Evolutionary conservation across 2,888 invertebrate species (phyloP).

Genomic region (Schrankia costaestrigalis): DNA sequence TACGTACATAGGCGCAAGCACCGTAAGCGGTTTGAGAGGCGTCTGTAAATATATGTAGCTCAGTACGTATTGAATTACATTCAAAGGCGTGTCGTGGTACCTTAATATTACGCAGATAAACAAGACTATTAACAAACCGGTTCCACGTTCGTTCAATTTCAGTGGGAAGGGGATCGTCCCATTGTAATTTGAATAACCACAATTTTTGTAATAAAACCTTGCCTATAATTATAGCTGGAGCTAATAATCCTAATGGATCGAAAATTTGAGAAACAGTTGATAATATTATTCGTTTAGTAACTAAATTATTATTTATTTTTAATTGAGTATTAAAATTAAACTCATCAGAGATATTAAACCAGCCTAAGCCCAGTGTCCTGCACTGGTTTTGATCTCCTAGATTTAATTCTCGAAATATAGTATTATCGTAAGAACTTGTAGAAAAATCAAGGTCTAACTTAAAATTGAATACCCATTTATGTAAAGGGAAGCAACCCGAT

Average conservation of each 20-base stretch:
- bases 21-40: conserved; percentile 4
- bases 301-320: background rate
- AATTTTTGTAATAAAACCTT: conserved; percentile 3
- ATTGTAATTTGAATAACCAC: conserved; percentile 1
- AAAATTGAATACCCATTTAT: background rate
- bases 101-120: background rate
- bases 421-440: background rate
- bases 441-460: background rate
- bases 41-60: conserved; percentile 1
- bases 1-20: conserved; percentile 5
- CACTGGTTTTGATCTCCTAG: no score
- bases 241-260: conserved; percentile 6
- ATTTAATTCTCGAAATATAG: no score
- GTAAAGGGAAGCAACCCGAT: background rate
- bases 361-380: no score
- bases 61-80: background rate
- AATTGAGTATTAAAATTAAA: conserved; percentile 1
- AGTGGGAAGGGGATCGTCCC: conserved; percentile 1
- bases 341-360: no score
- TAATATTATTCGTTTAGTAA: conserved; percentile 5
- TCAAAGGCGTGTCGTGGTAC: background rate
- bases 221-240: conserved; percentile 1
- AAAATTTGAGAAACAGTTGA: conserved; percentile 3
- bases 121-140: background rate
- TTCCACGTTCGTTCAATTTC: background rate